Evolutionary conservation across 2,797 vertebrate species (phyloP).

Genomic region (Diceros bicornis): DNA sequence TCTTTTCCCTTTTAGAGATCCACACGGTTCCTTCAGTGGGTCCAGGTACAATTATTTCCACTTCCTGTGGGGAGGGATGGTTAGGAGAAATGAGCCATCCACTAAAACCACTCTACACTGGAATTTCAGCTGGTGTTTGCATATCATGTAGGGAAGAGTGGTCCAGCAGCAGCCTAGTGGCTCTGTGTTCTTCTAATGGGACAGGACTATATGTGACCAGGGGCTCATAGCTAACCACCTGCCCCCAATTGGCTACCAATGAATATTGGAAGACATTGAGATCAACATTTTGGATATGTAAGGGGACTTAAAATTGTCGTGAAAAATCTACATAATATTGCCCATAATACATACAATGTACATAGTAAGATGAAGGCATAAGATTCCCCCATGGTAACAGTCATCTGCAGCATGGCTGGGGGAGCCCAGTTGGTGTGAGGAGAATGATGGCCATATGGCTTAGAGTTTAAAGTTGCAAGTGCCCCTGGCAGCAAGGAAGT

Average conservation of each 20-base stretch:
- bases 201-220: too few species aligned
- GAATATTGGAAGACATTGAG: not conserved
- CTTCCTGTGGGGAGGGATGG: not conserved
- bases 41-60: not conserved
- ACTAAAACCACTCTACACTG: not conserved
- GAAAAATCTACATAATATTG: not conserved
- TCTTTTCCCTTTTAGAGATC: not conserved
- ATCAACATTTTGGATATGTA: slow-evolving; percentile 3
- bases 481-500: too few species aligned
- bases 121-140: slow-evolving; percentile 3
- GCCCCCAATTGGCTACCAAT: not conserved
- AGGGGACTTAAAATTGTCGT: not conserved
- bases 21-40: not conserved
- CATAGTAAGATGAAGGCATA: not conserved
- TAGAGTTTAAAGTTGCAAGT: too few species aligned
- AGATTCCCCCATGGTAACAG: not conserved
- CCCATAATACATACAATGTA: too few species aligned
- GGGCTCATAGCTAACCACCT: not conserved
- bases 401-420: not conserved
- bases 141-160: not conserved
- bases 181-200: not conserved
- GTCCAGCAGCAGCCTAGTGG: not conserved
- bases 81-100: not conserved
- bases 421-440: too few species aligned
- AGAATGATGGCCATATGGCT: too few species aligned